Evolutionary conservation across 2,888 invertebrate species (phyloP).

Genomic region (Hypomecis punctinalis): DNA sequence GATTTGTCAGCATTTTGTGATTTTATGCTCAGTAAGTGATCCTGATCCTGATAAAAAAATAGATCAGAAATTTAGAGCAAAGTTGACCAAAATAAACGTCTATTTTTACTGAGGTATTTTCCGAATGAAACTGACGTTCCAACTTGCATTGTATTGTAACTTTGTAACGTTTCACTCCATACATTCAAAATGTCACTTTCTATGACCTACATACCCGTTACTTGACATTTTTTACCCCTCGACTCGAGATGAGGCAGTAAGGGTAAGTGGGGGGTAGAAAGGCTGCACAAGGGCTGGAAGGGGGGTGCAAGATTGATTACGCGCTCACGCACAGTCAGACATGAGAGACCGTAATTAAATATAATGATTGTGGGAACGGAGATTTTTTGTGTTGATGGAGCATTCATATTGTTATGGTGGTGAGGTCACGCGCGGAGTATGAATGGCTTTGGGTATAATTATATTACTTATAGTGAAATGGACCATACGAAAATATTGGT

Average conservation of each 20-base stretch:
- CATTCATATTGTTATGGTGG: conserved; percentile 28
- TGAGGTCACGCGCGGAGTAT: not conserved
- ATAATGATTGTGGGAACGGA: conserved; percentile 59
- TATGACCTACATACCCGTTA: conserved; percentile 26
- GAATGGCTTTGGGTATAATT: not conserved
- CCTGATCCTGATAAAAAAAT: no score
- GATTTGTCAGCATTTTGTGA: no score
- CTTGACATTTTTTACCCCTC: conserved; percentile 49
- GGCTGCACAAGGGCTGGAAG: conserved; percentile 20
- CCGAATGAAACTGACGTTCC: no score
- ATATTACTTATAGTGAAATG: not conserved
- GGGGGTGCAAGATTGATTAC: conserved; percentile 63
- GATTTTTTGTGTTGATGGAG: conserved; percentile 43
- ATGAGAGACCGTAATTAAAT: conserved; percentile 69
- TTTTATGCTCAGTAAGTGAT: no score
- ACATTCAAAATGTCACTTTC: not conserved
- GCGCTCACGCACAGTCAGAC: conserved; percentile 63
- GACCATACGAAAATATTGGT: not conserved
- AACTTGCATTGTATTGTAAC: no score
- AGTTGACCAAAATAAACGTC: no score
- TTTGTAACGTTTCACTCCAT: no score
- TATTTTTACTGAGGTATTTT: no score
- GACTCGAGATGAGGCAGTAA: conserved; percentile 24
- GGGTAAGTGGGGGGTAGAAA: conserved; percentile 21
- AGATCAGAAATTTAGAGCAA: no score